Conservation (phyloP, 2,888 invertebrate genomes). For the Pterobdella sp. region DNA sequence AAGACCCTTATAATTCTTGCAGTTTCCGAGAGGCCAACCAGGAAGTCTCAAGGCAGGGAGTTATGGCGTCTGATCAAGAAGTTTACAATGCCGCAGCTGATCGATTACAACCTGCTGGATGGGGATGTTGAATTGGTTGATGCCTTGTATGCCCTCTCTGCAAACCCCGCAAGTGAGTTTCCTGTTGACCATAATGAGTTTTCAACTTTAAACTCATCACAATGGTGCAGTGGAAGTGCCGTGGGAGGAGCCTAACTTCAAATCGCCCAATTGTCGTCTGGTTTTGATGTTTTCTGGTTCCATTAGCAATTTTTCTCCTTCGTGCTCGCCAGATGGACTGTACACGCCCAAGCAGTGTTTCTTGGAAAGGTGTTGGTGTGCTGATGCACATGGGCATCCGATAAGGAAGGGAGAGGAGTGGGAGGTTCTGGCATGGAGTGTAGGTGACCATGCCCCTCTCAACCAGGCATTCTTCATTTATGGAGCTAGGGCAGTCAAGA, state of each 20-base stretch:
- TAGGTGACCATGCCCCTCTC: background rate
- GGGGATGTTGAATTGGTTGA: background rate
- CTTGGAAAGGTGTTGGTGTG: slow-evolving; percentile 26
- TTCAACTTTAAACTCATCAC: background rate
- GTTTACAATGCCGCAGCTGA: background rate
- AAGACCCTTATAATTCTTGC: background rate
- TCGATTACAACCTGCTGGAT: background rate
- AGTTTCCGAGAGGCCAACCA: background rate
- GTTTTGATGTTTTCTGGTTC: slow-evolving; percentile 3
- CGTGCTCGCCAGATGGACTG: background rate
- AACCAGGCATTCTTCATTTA: slow-evolving; percentile 25
- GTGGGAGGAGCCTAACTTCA: slow-evolving; percentile 22
- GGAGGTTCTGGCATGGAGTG: slow-evolving; percentile 15
- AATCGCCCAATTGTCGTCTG: background rate
- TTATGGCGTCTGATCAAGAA: background rate
- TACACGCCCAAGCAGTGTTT: slow-evolving; percentile 27
- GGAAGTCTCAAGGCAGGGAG: background rate
- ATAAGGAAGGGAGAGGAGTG: slow-evolving; percentile 21
- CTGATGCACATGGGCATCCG: slow-evolving; percentile 11
- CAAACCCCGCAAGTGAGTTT: background rate
- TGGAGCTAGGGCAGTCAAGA: slow-evolving; percentile 18
- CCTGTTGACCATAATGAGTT: background rate
- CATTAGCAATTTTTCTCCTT: slow-evolving; percentile 21
- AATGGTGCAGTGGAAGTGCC: slow-evolving; percentile 14
- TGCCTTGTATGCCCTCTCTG: background rate